Evolutionary conservation across 2,888 invertebrate species (phyloP).

Genomic region (Habroteleia sp.): DNA sequence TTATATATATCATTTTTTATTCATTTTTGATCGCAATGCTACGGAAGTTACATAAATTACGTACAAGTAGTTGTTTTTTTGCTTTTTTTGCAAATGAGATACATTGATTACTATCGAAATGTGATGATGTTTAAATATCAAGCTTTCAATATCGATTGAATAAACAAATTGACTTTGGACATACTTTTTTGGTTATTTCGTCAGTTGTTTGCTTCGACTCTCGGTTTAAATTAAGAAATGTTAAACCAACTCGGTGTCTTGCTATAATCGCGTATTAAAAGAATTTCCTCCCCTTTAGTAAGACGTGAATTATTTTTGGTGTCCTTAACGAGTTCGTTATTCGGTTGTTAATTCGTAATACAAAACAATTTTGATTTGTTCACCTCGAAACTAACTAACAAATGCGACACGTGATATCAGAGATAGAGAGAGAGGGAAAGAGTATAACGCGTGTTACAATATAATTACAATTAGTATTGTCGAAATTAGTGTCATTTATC

Average conservation of each 20-base stretch:
- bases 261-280: background rate
- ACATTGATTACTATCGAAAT: constrained; percentile 32
- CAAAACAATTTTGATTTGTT: constrained; percentile 36
- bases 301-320: constrained; percentile 33
- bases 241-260: constrained; percentile 9
- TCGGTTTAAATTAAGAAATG: constrained; percentile 14
- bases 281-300: too few species aligned
- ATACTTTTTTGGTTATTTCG: background rate
- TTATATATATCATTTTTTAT: constrained; percentile 12
- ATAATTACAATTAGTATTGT: constrained; percentile 36
- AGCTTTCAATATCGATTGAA: constrained; percentile 20
- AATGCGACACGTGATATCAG: constrained; percentile 10
- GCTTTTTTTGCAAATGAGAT: constrained; percentile 35
- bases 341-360: constrained; percentile 1
- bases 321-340: constrained; percentile 24
- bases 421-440: too few species aligned
- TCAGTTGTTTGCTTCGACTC: constrained; percentile 10
- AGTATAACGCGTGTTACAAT: constrained; percentile 19
- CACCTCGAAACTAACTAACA: constrained; percentile 14
- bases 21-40: constrained; percentile 55
- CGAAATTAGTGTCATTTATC: constrained; percentile 21
- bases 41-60: constrained; percentile 46
- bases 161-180: constrained; percentile 44
- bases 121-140: background rate
- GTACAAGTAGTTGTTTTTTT: constrained; percentile 9